These are phyloP conservation scores for Andrena praecox DNA, from an alignment of 2,888 invertebrate species.

Conservation along the genomic window DNA sequence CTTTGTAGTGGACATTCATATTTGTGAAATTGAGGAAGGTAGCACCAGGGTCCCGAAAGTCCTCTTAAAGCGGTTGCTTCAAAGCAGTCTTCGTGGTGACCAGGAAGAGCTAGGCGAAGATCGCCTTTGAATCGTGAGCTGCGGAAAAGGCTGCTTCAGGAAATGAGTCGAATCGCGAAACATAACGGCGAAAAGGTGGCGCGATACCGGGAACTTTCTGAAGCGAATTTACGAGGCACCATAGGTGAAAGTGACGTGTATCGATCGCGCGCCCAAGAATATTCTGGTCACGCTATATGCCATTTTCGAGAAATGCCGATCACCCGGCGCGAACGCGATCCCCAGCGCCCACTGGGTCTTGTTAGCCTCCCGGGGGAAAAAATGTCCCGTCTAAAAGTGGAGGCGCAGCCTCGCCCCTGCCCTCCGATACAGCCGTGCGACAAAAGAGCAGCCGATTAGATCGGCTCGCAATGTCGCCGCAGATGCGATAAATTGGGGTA, in stretches of 20 bases:
- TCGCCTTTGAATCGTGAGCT: background rate
- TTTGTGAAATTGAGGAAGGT: too few species aligned
- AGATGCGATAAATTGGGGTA: constrained; percentile 44
- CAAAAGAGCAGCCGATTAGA: constrained; percentile 41
- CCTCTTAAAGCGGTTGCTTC: too few species aligned
- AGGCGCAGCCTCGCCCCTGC: background rate
- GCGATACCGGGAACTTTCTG: constrained; percentile 15
- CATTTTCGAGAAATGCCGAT: constrained; percentile 31
- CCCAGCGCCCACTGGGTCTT: background rate
- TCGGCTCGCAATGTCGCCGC: constrained; percentile 15
- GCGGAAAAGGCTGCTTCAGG: background rate
- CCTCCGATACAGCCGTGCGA: background rate
- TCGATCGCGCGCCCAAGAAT: constrained; percentile 30
- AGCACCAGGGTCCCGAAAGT: too few species aligned
- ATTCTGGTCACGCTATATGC: constrained; percentile 38
- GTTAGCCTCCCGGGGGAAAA: background rate
- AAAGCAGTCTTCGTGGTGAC: too few species aligned
- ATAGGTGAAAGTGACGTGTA: constrained; percentile 52
- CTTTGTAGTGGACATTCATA: background rate
- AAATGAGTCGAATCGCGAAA: background rate
- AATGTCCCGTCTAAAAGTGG: constrained; percentile 37
- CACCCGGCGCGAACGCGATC: background rate
- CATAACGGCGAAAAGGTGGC: constrained; percentile 13
- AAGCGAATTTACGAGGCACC: constrained; percentile 33
- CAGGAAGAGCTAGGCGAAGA: background rate